Conservation (phyloP, 2,113 vertebrate genomes). For the Stictonetta naevosa region DNA sequence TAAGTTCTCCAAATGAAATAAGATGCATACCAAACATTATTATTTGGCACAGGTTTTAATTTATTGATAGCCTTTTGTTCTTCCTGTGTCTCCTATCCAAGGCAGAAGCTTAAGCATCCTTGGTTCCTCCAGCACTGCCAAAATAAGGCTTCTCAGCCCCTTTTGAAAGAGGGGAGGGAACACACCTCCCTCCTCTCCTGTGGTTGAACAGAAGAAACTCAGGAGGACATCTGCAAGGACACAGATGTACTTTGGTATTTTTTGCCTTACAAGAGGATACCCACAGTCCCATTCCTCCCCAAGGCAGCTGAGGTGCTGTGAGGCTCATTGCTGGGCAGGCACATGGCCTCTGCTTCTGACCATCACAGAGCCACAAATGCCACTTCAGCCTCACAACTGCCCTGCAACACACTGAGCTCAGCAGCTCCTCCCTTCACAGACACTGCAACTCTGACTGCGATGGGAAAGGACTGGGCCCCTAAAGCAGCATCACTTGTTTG, state of each 20-base stretch:
- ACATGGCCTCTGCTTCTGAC: background rate
- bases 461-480: background rate
- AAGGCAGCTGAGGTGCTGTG: background rate
- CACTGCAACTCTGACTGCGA: background rate
- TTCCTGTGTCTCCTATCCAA: background rate
- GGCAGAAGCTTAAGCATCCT: background rate
- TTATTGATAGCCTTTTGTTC: background rate
- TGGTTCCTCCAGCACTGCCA: background rate
- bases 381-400: background rate
- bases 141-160: background rate
- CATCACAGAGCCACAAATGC: background rate
- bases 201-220: background rate
- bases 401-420: background rate
- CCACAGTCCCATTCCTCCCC: background rate
- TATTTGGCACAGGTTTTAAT: background rate
- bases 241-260: background rate
- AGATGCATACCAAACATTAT: rapidly evolving
- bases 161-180: background rate
- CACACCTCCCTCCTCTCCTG: background rate
- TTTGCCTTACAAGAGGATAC: rapidly evolving
- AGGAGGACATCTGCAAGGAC: background rate
- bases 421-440: background rate
- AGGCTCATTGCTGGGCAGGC: background rate
- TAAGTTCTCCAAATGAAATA: background rate
- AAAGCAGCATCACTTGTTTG: background rate